These are phyloP conservation scores for Aselliscus stoliczkanus DNA, from an alignment of 2,797 vertebrate genomes.

Conservation along the genomic window DNA sequence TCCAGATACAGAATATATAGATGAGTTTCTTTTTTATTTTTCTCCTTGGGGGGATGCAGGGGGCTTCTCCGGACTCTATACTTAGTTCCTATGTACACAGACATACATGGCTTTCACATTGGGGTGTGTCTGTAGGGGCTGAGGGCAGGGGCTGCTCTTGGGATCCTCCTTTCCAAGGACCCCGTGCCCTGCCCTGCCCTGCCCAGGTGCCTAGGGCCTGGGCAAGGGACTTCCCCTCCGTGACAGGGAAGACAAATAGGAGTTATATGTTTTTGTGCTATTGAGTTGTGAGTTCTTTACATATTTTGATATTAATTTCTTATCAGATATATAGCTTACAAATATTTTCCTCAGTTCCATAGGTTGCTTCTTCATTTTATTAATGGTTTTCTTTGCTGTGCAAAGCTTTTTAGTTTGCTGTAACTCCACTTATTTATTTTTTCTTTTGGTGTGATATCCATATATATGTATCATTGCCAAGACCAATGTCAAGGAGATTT, in stretches of 20 bases:
- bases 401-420: not conserved
- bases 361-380: not conserved
- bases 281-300: not conserved
- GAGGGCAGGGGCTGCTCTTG: constrained; percentile 68
- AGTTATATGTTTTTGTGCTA: not conserved
- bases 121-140: constrained; percentile 65
- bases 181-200: too few species aligned
- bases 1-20: constrained; percentile 82
- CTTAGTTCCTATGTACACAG: constrained; percentile 74
- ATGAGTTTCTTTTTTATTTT: constrained; percentile 75
- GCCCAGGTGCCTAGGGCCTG: constrained; percentile 35
- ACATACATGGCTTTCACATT: constrained; percentile 77
- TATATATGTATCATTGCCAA: too few species aligned
- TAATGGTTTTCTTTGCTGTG: not conserved
- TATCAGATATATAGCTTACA: not conserved
- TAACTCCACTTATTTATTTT: not conserved
- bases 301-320: not conserved
- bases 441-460: not conserved
- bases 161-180: constrained; percentile 47
- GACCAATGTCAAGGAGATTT: not conserved
- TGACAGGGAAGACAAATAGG: constrained; percentile 59
- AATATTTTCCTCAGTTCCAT: not conserved
- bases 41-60: constrained; percentile 21
- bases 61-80: constrained; percentile 69
- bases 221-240: constrained; percentile 38